A percentile compares a stretch with the other conserved stretches of the same genome.
phyloP scores from a whole-genome alignment of 1,140 invertebrate genomes.

The Drosophila setifemur region DNA sequence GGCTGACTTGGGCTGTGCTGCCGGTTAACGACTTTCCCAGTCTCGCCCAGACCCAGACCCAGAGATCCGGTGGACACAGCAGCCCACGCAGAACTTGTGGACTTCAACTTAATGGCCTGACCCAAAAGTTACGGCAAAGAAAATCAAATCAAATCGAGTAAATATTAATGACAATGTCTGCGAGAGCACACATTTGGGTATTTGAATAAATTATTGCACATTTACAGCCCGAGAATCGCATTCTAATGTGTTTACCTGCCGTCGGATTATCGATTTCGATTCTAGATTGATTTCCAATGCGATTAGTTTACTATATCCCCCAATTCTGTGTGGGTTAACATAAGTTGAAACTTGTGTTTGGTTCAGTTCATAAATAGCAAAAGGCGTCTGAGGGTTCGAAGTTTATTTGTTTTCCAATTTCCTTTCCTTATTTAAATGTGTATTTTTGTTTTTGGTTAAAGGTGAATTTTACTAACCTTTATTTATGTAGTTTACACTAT shows the following conservation, averaged over 20 bases:
- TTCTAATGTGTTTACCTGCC: conserved; percentile 56
- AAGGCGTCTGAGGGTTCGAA: conserved; percentile 19
- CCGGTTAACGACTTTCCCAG: conserved; percentile 73
- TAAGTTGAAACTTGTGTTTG: conserved; percentile 15
- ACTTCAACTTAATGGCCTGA: conserved; percentile 48
- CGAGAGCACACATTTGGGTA: conserved; percentile 64
- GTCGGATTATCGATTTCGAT: conserved; percentile 69
- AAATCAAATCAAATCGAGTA: conserved; percentile 48
- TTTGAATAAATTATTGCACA: conserved; percentile 80
- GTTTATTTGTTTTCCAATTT: neutral
- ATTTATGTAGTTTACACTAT: conserved; percentile 9
- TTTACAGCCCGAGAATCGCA: conserved; percentile 72
- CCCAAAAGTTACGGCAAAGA: conserved; percentile 49
- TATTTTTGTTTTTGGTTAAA: neutral
- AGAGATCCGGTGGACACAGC: conserved; percentile 28
- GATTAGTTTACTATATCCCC: conserved; percentile 50
- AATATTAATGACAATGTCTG: conserved; percentile 73
- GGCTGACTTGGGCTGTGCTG: conserved; percentile 39
- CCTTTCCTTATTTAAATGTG: neutral
- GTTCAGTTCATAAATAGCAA: conserved; percentile 61
- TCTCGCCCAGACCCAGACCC: conserved; percentile 36
- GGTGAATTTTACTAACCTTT: neutral
- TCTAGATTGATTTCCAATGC: conserved; percentile 73
- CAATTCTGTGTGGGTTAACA: neutral
- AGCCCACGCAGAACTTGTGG: conserved; percentile 51